Percentiles rank a stretch among this genome's conserved stretches.
These are phyloP conservation scores for Zaprionus nigranus DNA, from an alignment of 1,140 invertebrate genomes.

Conservation along the genomic window DNA sequence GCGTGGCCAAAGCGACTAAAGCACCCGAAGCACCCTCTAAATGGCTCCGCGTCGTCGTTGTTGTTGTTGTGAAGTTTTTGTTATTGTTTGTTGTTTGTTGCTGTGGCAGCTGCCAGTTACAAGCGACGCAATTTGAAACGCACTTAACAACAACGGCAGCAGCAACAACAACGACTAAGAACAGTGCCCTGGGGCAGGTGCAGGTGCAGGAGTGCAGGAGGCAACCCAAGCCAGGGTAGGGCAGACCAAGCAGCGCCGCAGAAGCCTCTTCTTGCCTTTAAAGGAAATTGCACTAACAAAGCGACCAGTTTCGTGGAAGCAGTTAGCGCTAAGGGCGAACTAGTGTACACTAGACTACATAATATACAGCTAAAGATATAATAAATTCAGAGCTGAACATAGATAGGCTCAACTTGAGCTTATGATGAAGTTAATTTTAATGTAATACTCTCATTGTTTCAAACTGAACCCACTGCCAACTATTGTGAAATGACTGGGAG, in stretches of 20 bases:
- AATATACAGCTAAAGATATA: too few species aligned
- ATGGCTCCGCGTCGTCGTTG: background rate
- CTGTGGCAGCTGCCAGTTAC: slow-evolving; percentile 32
- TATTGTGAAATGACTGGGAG: too few species aligned
- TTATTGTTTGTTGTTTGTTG: slow-evolving; percentile 19
- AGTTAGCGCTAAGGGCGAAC: too few species aligned
- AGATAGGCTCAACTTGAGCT: too few species aligned
- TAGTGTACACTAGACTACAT: too few species aligned
- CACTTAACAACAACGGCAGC: slow-evolving; percentile 35
- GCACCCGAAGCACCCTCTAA: background rate
- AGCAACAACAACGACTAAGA: slow-evolving; percentile 7
- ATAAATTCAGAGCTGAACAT: too few species aligned
- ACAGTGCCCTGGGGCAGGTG: background rate
- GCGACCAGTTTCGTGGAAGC: background rate
- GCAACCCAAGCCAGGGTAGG: too few species aligned
- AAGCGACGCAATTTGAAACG: slow-evolving; percentile 22
- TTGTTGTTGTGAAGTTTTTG: slow-evolving; percentile 23
- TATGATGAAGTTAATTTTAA: too few species aligned
- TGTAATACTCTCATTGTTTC: too few species aligned
- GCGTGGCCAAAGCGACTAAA: slow-evolving; percentile 35
- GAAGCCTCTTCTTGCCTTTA: background rate
- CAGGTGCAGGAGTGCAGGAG: background rate
- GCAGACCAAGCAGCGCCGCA: background rate
- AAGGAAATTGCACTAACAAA: slow-evolving; percentile 1
- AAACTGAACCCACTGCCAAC: too few species aligned